Conservation (phyloP, 2,888 invertebrate species). For the Drosophila meridiana region DNA sequence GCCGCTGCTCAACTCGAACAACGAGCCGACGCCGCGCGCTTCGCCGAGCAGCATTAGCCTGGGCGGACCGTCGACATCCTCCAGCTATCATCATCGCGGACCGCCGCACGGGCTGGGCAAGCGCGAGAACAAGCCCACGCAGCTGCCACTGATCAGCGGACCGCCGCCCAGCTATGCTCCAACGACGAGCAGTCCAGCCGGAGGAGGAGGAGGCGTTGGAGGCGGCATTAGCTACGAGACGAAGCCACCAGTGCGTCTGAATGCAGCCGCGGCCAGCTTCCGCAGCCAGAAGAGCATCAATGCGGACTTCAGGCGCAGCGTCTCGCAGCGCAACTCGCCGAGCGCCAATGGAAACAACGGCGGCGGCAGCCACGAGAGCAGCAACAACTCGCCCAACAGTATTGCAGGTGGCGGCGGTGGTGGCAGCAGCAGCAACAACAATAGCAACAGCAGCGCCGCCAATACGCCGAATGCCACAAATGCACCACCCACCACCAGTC, state of each 20-base stretch:
- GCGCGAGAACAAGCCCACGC: slow-evolving; percentile 76
- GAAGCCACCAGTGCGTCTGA: slow-evolving; percentile 80
- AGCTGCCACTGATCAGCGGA: slow-evolving; percentile 77
- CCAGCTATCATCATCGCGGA: slow-evolving; percentile 72
- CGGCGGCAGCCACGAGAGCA: slow-evolving; percentile 82
- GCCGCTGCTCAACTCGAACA: slow-evolving; percentile 74
- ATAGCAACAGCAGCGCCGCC: slow-evolving; percentile 53
- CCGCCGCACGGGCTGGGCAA: slow-evolving; percentile 75
- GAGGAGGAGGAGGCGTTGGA: slow-evolving; percentile 36
- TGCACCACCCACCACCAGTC: slow-evolving; percentile 58
- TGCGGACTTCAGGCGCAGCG: slow-evolving; percentile 82
- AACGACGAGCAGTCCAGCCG: slow-evolving; percentile 39
- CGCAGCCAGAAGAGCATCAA: slow-evolving; percentile 82
- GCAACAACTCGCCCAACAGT: slow-evolving; percentile 85
- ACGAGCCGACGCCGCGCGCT: slow-evolving; percentile 78
- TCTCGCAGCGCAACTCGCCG: slow-evolving; percentile 85
- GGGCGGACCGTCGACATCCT: slow-evolving; percentile 50
- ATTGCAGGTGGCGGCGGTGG: slow-evolving; percentile 47
- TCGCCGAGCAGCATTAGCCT: slow-evolving; percentile 75
- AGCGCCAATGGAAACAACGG: slow-evolving; percentile 81
- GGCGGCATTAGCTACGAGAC: slow-evolving; percentile 44
- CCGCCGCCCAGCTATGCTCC: slow-evolving; percentile 67
- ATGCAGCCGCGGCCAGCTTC: slow-evolving; percentile 79
- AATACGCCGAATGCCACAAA: slow-evolving; percentile 67
- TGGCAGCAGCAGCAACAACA: slow-evolving; percentile 52